phyloP scores from a whole-genome alignment of 2,888 invertebrate species.

The Podabrus alpinus region DNA sequence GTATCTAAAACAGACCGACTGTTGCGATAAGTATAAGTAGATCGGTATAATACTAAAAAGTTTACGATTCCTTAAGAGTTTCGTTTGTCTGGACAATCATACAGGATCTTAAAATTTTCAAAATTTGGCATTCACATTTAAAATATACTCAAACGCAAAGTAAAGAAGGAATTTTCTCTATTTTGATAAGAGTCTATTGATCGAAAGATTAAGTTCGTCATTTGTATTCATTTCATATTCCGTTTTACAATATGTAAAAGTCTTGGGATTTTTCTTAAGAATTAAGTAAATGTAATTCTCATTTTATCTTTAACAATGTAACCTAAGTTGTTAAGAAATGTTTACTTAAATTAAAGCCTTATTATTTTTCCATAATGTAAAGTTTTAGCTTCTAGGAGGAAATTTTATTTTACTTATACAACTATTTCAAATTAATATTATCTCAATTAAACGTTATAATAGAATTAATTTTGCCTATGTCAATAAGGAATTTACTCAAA shows the following conservation, averaged over 20 bases:
- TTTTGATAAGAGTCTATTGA: constrained; percentile 20
- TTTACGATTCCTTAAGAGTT: constrained; percentile 36
- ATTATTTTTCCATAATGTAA: background rate
- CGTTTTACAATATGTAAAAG: background rate
- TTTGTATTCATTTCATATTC: background rate
- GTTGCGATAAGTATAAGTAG: constrained; percentile 44
- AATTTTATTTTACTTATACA: background rate
- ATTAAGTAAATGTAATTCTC: background rate
- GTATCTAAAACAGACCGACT: constrained; percentile 48
- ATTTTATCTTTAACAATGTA: background rate
- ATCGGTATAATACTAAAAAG: constrained; percentile 42
- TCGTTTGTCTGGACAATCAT: constrained; percentile 35
- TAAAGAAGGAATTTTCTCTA: background rate
- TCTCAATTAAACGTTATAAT: background rate
- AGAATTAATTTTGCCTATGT: background rate
- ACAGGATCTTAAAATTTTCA: constrained; percentile 14
- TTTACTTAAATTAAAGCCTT: background rate
- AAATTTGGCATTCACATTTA: constrained; percentile 18
- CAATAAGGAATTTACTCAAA: background rate
- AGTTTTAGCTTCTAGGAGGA: background rate
- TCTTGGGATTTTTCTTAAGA: background rate
- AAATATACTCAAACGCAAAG: constrained; percentile 15
- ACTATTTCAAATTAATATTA: background rate
- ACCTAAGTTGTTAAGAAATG: background rate
- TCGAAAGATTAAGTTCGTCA: constrained; percentile 2